Evolutionary conservation across 2,888 invertebrate genomes (phyloP).

Genomic region (Eupithecia inturbata): DNA sequence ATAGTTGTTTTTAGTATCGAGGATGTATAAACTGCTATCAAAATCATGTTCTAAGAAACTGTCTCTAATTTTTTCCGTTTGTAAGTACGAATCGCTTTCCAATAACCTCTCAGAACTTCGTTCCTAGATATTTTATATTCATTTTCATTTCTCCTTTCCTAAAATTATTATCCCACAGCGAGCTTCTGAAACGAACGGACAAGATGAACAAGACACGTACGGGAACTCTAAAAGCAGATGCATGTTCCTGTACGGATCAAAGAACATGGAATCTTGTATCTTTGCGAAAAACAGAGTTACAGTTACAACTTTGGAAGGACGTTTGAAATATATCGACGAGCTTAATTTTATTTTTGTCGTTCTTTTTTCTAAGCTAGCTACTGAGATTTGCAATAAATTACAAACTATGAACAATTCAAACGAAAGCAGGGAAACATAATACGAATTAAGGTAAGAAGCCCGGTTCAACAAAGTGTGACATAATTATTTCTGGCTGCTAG

Average conservation of each 20-base stretch:
- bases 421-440: no score
- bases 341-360: background rate
- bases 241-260: constrained; percentile 31
- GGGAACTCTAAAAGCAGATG: constrained; percentile 31
- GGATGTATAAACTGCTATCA: background rate
- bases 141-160: background rate
- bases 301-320: constrained; percentile 12
- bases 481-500: background rate
- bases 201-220: constrained; percentile 14
- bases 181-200: background rate
- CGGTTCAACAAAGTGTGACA: background rate
- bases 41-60: no score
- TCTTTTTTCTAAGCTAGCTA: no score
- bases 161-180: background rate
- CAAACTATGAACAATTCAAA: no score
- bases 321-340: background rate
- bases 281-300: background rate
- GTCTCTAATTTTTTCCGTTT: no score
- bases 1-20: background rate
- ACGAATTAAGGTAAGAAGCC: background rate
- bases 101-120: background rate
- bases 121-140: background rate
- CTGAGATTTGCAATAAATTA: no score
- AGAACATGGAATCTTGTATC: constrained; percentile 17
- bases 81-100: background rate